Conservation (phyloP, 2,113 vertebrate genomes). For the Anguilla rostrata region DNA sequence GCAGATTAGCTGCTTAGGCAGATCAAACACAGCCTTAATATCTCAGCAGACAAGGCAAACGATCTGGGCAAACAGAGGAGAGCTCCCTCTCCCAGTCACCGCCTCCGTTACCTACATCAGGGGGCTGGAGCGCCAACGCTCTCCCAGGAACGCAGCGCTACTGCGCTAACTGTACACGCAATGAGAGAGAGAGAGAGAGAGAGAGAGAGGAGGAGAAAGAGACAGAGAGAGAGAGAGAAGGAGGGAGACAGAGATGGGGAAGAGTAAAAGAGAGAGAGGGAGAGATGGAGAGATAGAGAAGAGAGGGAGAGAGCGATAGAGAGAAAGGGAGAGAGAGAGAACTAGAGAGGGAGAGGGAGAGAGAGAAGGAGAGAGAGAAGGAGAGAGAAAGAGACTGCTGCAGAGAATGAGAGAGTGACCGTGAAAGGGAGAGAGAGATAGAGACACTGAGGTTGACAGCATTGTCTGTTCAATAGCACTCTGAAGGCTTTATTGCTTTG, state of each 20-base stretch:
- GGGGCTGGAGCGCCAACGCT: not conserved
- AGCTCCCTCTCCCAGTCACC: not conserved
- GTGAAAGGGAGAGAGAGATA: no score
- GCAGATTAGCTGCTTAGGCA: slow-evolving; percentile 2
- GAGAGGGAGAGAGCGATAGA: no score
- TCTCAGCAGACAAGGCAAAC: not conserved
- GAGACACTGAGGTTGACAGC: not conserved
- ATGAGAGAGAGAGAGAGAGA: not conserved
- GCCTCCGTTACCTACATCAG: not conserved
- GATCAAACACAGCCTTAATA: slow-evolving; percentile 23
- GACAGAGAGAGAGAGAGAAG: not conserved
- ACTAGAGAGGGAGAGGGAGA: no score
- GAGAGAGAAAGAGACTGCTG: no score
- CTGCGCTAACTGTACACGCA: not conserved
- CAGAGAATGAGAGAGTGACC: no score
- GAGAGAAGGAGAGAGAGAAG: no score
- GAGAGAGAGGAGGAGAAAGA: not conserved
- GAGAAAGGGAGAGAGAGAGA: no score
- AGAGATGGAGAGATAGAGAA: not conserved
- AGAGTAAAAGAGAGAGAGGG: not conserved
- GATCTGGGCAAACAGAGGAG: not conserved
- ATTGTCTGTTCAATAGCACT: not conserved
- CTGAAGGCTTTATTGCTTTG: not conserved
- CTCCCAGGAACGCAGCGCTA: not conserved
- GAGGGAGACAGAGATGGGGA: no score